Percentiles rank a stretch among this genome's conserved stretches.
These are phyloP conservation scores for Nesidiocoris tenuis DNA, from an alignment of 2,888 invertebrate genomes.

Conservation along the genomic window DNA sequence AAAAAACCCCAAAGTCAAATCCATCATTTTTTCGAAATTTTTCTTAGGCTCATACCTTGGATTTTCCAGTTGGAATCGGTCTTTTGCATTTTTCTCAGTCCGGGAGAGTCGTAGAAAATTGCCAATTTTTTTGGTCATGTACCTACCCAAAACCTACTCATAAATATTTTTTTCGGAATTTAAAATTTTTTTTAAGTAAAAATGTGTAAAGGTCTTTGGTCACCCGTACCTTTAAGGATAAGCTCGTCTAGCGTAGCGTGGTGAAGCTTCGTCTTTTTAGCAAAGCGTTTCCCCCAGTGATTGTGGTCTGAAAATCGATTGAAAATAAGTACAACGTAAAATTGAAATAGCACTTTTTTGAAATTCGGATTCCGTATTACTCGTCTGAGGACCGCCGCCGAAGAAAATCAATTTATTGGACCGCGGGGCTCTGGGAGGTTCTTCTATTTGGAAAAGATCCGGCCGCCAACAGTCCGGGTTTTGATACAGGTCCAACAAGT, in stretches of 20 bases:
- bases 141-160: too few species aligned
- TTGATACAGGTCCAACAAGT: slow-evolving; percentile 2
- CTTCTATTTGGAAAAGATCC: slow-evolving; percentile 28
- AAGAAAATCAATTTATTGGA: slow-evolving; percentile 33
- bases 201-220: too few species aligned
- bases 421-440: neutral
- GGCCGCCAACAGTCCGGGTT: slow-evolving; percentile 7
- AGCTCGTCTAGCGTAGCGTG: slow-evolving; percentile 28
- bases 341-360: neutral
- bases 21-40: too few species aligned
- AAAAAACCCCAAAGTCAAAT: too few species aligned
- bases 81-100: too few species aligned
- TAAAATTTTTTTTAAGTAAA: too few species aligned
- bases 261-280: neutral
- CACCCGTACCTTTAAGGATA: slow-evolving; percentile 12
- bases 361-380: slow-evolving; percentile 3
- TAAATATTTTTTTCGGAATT: too few species aligned
- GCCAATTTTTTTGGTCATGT: too few species aligned
- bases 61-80: too few species aligned
- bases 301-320: slow-evolving; percentile 9
- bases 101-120: too few species aligned
- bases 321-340: too few species aligned
- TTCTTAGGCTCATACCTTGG: too few species aligned
- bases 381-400: slow-evolving; percentile 31
- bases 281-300: slow-evolving; percentile 16